phyloP scores from a whole-genome alignment of 2,888 invertebrate species.

The Acleris laterana region DNA sequence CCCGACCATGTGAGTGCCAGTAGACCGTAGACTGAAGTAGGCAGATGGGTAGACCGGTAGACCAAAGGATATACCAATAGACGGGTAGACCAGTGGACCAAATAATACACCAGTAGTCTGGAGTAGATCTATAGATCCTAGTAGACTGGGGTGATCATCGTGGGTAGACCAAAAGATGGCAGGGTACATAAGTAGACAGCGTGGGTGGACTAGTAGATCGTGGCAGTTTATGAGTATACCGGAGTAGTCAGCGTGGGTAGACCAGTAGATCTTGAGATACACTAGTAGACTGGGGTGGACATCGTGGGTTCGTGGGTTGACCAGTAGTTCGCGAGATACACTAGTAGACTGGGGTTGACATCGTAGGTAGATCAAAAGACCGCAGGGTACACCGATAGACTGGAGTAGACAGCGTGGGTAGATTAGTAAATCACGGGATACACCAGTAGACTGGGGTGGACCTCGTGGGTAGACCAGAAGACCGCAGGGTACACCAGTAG shows the following conservation, averaged over 20 bases:
- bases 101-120: not conserved
- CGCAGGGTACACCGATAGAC: not conserved
- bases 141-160: not conserved
- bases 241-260: not conserved
- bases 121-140: no score
- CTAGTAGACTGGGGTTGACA: constrained; percentile 32
- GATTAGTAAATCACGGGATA: not conserved
- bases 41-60: no score
- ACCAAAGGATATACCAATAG: not conserved
- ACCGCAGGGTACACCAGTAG: not conserved
- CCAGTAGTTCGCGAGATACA: constrained; percentile 19
- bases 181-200: constrained; percentile 4
- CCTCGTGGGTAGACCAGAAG: not conserved
- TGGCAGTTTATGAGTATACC: no score
- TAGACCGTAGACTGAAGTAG: not conserved
- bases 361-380: not conserved
- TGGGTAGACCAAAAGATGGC: not conserved
- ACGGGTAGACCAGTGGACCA: not conserved
- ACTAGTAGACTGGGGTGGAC: no score
- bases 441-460: not conserved
- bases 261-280: no score
- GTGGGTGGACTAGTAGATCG: not conserved
- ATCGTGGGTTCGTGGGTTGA: not conserved
- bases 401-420: not conserved
- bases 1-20: constrained; percentile 54